These are phyloP conservation scores for Gallinago undulata DNA, from an alignment of 2,113 vertebrate species.

Conservation along the genomic window DNA sequence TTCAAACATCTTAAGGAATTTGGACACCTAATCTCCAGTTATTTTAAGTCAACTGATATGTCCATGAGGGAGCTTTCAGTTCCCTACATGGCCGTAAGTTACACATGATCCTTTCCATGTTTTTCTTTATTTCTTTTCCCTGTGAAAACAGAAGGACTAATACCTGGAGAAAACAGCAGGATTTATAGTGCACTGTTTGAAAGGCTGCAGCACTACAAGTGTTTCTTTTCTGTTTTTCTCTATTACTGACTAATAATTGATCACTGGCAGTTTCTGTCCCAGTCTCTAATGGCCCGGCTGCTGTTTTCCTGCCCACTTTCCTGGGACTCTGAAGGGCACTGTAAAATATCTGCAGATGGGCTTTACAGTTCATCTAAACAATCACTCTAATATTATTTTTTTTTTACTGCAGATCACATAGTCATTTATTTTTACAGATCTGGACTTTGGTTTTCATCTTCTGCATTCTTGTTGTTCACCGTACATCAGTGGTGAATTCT, in stretches of 20 bases:
- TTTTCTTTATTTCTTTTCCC: constrained; percentile 23
- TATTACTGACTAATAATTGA: not conserved
- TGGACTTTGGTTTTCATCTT: not conserved
- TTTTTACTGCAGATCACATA: not conserved
- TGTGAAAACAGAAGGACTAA: constrained; percentile 7
- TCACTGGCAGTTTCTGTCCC: not conserved
- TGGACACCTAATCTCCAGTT: constrained; percentile 42
- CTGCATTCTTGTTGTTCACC: not conserved
- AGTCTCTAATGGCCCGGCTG: not conserved
- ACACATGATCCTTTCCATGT: not conserved
- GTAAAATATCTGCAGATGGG: not conserved
- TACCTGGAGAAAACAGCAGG: constrained; percentile 10
- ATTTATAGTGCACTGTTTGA: not conserved
- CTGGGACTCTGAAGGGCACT: not conserved
- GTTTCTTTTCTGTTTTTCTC: not conserved
- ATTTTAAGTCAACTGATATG: constrained; percentile 32
- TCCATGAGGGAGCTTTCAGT: not conserved
- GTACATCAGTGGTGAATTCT: not conserved
- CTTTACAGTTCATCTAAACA: not conserved
- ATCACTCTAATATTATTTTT: not conserved
- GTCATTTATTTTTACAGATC: not conserved
- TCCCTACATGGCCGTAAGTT: not conserved
- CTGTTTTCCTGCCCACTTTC: not conserved
- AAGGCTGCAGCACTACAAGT: not conserved
- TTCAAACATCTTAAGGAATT: constrained; percentile 37